Conservation (phyloP, 2,797 vertebrate species). For the Amphiprion clarkii region DNA sequence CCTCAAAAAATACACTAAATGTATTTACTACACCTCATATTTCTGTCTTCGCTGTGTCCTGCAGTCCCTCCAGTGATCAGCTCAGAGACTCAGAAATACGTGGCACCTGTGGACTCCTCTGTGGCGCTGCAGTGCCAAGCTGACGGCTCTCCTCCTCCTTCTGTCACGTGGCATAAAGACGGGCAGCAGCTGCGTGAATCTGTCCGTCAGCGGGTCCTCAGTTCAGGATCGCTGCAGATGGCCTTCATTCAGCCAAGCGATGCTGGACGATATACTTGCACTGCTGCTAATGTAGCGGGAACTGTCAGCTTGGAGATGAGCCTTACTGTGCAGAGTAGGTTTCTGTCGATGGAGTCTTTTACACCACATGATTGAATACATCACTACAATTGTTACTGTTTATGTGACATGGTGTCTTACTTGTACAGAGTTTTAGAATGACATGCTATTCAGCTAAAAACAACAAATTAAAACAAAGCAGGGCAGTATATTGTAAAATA, state of each 20-base stretch:
- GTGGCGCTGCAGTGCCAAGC: conserved; percentile 89
- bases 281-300: conserved; percentile 90
- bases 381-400: neutral
- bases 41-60: conserved; percentile 9
- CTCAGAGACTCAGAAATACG: conserved; percentile 81
- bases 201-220: conserved; percentile 86
- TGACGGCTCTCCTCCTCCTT: conserved; percentile 89
- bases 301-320: conserved; percentile 83
- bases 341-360: neutral
- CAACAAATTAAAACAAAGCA: too few species aligned
- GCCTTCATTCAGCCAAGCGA: conserved; percentile 89
- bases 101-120: conserved; percentile 88
- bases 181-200: conserved; percentile 86
- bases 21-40: fast-evolving
- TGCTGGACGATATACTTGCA: conserved; percentile 90
- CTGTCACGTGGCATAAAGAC: conserved; percentile 91
- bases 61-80: conserved; percentile 93
- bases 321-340: conserved; percentile 90
- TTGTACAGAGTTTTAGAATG: too few species aligned
- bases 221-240: conserved; percentile 91
- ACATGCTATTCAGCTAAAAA: too few species aligned
- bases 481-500: too few species aligned
- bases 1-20: neutral
- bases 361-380: neutral
- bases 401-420: too few species aligned